Evolutionary conservation across 2,888 invertebrate genomes (phyloP), one percentile per base, ranked within the genome.

Genomic region (Clanis bilineata): DNA sequence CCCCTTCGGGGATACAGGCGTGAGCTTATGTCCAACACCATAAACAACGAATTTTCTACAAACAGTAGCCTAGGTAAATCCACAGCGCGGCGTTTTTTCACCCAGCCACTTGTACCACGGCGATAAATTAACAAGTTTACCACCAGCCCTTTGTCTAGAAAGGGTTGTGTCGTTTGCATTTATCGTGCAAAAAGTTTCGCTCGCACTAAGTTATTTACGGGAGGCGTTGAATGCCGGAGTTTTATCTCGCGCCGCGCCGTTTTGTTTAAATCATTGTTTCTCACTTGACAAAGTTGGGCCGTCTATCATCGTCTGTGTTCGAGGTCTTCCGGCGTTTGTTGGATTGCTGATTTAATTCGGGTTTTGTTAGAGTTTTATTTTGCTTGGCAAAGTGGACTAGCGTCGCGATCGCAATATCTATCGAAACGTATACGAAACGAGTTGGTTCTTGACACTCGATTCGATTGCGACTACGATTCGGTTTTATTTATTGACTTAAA

Each of bases 121-220:
- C 72, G 65, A 79, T 82, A 82, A 82, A 82, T 82, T 80, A 76
- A 72, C 72, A 77, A 82, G 73, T 80, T 77, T 70, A 72, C 68
- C 65, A 65, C 63, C 65, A 62, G 60, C 67, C 66, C 73, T 73
- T 77, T 76, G 75, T 74, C 65, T 70, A 64, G 61, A 64, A 68
- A 69, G 72, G 75, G 76, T 69, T 66, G 69, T 68, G 63, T 62
- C 72, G 66, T 76, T 72, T 73, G 68, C 75, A 74, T 79, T 76
- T 76, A 73, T 75, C 66, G 69, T 64, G 70, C 67, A 69, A 70
- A 71, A 70, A 70, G 62, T 71, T 71, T 66, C 56, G 22, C 59
- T 44, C 32, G 57, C 55, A 58, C 65, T 59, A 62, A 68, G 69
- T 71, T 71, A 70, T 71, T 70, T 70, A 71, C 66, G 67, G 61